Evolutionary conservation across 2,888 invertebrate genomes (phyloP).

Genomic region (Drosophila meridionalis): DNA sequence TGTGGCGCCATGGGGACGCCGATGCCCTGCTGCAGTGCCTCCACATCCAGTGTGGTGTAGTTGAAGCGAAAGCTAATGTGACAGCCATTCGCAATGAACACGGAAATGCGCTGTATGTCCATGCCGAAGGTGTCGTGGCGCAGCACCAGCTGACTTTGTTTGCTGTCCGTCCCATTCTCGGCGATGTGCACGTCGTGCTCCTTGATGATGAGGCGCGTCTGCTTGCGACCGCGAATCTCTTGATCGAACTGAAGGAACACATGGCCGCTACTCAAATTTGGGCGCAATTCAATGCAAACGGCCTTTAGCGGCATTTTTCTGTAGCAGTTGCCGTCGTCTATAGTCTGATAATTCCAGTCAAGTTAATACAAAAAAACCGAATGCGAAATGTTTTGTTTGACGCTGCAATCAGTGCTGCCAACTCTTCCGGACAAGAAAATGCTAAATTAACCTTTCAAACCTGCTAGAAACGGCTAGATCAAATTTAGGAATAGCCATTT

Average conservation of each 20-base stretch:
- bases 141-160: slow-evolving; percentile 52
- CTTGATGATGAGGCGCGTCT: slow-evolving; percentile 49
- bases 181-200: slow-evolving; percentile 63
- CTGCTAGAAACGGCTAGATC: too few relatives aligned
- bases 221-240: slow-evolving; percentile 47
- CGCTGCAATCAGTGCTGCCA: slow-evolving; percentile 10
- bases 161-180: slow-evolving; percentile 45
- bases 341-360: slow-evolving; percentile 3
- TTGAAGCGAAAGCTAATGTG: slow-evolving; percentile 81
- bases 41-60: slow-evolving; percentile 59
- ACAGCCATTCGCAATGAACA: slow-evolving; percentile 62
- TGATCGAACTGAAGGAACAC: slow-evolving; percentile 77
- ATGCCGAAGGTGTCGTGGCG: slow-evolving; percentile 67
- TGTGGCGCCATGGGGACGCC: slow-evolving; percentile 11
- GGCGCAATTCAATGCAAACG: slow-evolving; percentile 82
- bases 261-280: slow-evolving; percentile 80
- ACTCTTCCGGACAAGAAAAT: too few relatives aligned
- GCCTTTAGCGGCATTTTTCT: slow-evolving; percentile 72
- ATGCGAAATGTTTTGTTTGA: slow-evolving; percentile 15
- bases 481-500: too few relatives aligned
- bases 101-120: slow-evolving; percentile 70
- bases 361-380: slow-evolving; percentile 4
- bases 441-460: too few relatives aligned
- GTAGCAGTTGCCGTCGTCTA: neutral
- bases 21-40: slow-evolving; percentile 25